These are phyloP conservation scores for Brachyptera risi DNA, from an alignment of 2,888 invertebrate genomes.

Conservation along the genomic window DNA sequence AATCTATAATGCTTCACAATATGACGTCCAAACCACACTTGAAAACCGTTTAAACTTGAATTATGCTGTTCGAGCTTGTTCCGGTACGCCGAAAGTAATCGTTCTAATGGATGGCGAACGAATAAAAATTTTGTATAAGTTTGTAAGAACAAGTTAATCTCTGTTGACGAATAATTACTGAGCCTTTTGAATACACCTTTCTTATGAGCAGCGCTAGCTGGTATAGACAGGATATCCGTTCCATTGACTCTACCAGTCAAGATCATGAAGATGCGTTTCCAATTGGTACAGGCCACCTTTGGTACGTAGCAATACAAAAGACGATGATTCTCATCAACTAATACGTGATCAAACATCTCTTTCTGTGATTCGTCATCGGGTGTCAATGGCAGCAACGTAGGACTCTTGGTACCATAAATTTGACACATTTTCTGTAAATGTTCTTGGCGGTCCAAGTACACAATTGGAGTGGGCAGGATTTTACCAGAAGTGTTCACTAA, in stretches of 20 bases:
- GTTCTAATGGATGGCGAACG: conserved; percentile 86
- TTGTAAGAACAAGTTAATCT: conserved; percentile 62
- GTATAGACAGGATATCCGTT: conserved; percentile 70
- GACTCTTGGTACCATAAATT: neutral
- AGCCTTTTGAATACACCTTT: conserved; percentile 58
- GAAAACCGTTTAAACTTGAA: conserved; percentile 73
- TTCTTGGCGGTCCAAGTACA: conserved; percentile 60
- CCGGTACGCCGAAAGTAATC: conserved; percentile 82
- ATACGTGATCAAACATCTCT: conserved; percentile 68
- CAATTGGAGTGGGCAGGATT: conserved; percentile 33
- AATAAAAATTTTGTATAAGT: conserved; percentile 82
- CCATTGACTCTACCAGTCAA: conserved; percentile 68
- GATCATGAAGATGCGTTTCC: conserved; percentile 86
- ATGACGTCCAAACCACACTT: conserved; percentile 59
- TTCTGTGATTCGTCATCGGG: conserved; percentile 32
- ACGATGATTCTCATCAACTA: conserved; percentile 79
- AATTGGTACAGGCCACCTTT: conserved; percentile 93
- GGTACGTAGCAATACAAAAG: conserved; percentile 91
- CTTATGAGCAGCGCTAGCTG: conserved; percentile 60
- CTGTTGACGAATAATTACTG: conserved; percentile 54
- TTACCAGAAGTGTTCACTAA: conserved; percentile 24
- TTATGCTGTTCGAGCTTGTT: conserved; percentile 78
- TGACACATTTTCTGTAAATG: conserved; percentile 59
- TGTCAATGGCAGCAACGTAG: neutral
- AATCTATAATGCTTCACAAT: conserved; percentile 73